Evolutionary conservation across 2,113 vertebrate species (phyloP).

Genomic region (Phalacrocorax carbo): DNA sequence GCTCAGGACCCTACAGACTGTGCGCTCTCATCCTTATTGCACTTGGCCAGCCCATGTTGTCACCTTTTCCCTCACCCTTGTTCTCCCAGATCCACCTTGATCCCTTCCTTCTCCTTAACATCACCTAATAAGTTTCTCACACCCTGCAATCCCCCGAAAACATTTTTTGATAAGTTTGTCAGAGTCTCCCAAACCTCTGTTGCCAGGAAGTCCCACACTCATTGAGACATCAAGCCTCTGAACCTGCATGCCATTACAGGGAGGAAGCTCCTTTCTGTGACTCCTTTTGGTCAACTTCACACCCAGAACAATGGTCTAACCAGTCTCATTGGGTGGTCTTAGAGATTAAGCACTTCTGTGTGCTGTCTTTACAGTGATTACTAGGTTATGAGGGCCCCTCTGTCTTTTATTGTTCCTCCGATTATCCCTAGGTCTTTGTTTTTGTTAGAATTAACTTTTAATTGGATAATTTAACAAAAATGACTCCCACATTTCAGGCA

Average conservation of each 20-base stretch:
- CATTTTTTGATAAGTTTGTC: neutral
- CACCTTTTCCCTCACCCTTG: neutral
- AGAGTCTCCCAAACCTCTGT: neutral
- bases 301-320: neutral
- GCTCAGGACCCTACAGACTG: neutral
- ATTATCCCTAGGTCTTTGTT: neutral
- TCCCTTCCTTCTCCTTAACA: neutral
- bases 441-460: neutral
- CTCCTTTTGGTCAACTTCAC: neutral
- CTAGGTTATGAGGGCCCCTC: neutral
- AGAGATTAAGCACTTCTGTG: neutral
- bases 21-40: neutral
- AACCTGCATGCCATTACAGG: neutral
- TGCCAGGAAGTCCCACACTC: neutral
- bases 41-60: neutral
- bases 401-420: neutral
- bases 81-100: neutral
- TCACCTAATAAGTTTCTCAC: neutral
- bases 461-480: neutral
- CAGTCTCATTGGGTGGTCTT: accelerated
- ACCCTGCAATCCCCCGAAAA: neutral
- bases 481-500: neutral
- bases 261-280: neutral
- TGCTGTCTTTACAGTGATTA: neutral
- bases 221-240: neutral